Base-by-base conservation (phyloP, 2,113 vertebrate species). In the Clarias gariepinus region DNA sequence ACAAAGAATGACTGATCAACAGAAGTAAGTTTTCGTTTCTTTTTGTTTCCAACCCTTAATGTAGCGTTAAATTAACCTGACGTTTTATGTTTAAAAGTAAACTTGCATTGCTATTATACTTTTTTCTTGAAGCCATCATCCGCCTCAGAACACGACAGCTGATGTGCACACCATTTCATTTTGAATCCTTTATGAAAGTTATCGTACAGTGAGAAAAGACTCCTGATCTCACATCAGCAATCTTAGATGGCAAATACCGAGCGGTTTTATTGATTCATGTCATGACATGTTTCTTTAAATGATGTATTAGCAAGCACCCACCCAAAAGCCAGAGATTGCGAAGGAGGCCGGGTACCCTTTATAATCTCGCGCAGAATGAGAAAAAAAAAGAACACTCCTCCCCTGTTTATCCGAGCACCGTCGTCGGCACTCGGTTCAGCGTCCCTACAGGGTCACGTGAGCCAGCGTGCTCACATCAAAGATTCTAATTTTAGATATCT, bases 401-500 rank as follows among this genome's bases (percentile, higher is more conserved):
- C 53, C 84, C n/a, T 82, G 58, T 79, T 86, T 81, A 80, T 76
- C 82, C 41, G 58, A 64, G 86, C 52, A 52, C 19, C 80, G 41
- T 79, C 81, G 80, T 28, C 47, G n/a, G 68, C 53, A 28, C 76
- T 21, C 82, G 66, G 57, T 69, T 81, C 77, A 60, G 18, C 61
- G 61, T 25, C 85, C 33, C 53, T 86, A 87, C 83, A 85, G 83
- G 82, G 86, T 83, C 68, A 63, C 36, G 73, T 83, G 78, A 82
- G 86, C 57, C 55, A 85, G 76, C 86, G 76, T 69, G 81, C 85
- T 91, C 85, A 85, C 87, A 90, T 91, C 87, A 88, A 28, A 90
- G 90, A 92, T 92, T 87, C 90, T 90, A 91, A 92, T 92, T 92
- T 91, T 92, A 92, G 90, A 91, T 92, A 90, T 91, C 89, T 90